These are phyloP conservation scores for Chaetorhynchus papuensis DNA, from an alignment of 2,113 vertebrate genomes.

Conservation along the genomic window DNA sequence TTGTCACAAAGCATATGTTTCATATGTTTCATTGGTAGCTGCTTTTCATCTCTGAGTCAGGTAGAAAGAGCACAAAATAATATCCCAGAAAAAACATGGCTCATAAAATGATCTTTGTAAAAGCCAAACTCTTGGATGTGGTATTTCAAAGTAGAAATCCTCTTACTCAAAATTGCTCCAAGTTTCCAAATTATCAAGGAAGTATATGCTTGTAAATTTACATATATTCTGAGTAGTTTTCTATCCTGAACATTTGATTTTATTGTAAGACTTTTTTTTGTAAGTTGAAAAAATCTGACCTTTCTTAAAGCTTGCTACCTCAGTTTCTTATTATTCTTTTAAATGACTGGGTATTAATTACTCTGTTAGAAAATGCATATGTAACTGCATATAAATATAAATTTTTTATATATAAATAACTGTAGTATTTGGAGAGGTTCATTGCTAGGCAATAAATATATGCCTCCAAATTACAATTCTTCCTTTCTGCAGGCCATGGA, in stretches of 20 bases:
- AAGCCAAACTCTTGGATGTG: neutral
- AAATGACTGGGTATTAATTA: neutral
- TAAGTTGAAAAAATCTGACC: neutral
- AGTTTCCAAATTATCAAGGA: neutral
- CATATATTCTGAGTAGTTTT: neutral
- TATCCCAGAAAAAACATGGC: fast-evolving
- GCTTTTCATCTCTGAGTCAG: neutral
- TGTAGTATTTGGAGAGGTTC: neutral
- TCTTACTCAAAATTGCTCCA: neutral
- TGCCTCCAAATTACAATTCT: neutral
- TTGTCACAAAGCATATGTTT: neutral
- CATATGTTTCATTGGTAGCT: neutral
- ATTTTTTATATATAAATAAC: neutral
- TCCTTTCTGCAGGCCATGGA: neutral
- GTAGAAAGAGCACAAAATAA: neutral
- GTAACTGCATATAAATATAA: neutral
- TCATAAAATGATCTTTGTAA: neutral
- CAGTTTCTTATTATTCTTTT: neutral
- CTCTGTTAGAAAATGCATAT: neutral
- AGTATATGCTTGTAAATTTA: neutral
- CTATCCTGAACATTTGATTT: neutral
- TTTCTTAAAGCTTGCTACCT: neutral
- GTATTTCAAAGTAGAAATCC: neutral
- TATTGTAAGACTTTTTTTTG: neutral
- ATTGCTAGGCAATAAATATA: neutral